A percentile compares a stretch with the other conserved stretches of the same genome.
Evolutionary conservation across 2,113 vertebrate genomes (phyloP).

Genomic region (Macquaria ambigua): DNA sequence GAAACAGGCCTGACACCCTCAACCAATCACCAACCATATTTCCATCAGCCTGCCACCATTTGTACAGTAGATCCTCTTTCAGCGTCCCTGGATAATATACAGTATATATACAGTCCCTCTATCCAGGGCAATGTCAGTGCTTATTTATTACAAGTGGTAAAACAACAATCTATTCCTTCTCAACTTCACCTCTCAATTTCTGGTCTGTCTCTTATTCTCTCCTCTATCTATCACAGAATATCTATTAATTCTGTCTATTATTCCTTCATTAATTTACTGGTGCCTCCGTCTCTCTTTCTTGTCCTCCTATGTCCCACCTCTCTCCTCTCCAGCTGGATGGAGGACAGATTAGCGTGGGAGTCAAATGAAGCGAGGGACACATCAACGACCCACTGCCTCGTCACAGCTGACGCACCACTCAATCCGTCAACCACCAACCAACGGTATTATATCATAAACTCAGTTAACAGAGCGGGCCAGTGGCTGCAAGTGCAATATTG

Average conservation of each 20-base stretch:
- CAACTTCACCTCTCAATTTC: not conserved
- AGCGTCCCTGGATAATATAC: not conserved
- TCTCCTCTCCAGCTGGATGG: slow-evolving; percentile 39
- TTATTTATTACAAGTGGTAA: slow-evolving; percentile 11
- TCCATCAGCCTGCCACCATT: not conserved
- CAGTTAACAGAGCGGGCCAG: slow-evolving; percentile 54
- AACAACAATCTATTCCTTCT: slow-evolving; percentile 23
- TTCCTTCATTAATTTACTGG: slow-evolving; percentile 11
- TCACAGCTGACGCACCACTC: slow-evolving; percentile 66
- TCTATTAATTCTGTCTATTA: not conserved
- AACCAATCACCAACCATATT: slow-evolving; percentile 7
- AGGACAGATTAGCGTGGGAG: slow-evolving; percentile 50
- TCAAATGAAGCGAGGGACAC: slow-evolving; percentile 69
- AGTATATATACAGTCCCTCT: not conserved
- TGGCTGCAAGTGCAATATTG: slow-evolving; percentile 66
- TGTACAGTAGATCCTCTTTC: not conserved
- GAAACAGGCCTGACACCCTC: not conserved
- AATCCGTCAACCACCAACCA: slow-evolving; percentile 70
- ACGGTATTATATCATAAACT: slow-evolving; percentile 60
- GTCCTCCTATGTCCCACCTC: not conserved
- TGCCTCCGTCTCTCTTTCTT: not conserved
- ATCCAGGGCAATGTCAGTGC: not conserved
- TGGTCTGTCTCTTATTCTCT: not conserved
- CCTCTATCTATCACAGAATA: not conserved
- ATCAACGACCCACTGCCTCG: slow-evolving; percentile 53